Conservation (phyloP, 37 sponge, comb jelly and placozoan genomes). For the Diacarnus erythraeanus region DNA sequence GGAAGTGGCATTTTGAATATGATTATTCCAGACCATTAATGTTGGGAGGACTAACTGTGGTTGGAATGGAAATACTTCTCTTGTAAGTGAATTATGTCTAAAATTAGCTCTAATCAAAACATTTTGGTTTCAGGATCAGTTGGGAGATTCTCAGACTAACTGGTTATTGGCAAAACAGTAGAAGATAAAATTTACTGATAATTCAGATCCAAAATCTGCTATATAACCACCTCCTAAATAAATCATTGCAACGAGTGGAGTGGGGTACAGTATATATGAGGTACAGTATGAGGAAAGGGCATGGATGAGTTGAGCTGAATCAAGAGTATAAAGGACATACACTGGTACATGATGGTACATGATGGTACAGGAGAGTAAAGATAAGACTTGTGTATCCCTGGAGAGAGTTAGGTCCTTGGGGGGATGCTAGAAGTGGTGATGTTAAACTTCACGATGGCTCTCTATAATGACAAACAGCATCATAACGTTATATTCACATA, state of each 20-base stretch:
- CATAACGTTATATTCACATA: not conserved
- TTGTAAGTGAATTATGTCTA: not conserved
- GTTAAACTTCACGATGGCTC: constrained; percentile 34
- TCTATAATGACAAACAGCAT: constrained; percentile 8
- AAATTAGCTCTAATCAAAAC: not conserved
- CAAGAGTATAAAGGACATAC: no score
- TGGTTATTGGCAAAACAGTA: not conserved
- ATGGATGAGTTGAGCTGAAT: no score
- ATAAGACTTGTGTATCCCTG: no score
- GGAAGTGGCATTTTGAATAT: not conserved
- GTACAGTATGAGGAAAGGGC: no score
- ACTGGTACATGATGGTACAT: no score
- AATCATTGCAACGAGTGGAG: no score
- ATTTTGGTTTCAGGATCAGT: not conserved
- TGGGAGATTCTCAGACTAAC: not conserved
- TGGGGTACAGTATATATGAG: no score
- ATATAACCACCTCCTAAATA: no score
- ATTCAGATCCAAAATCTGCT: no score
- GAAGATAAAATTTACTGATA: no score
- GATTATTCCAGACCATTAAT: not conserved
- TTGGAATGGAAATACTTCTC: not conserved
- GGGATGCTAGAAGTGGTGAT: constrained; percentile 14
- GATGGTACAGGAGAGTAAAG: not conserved
- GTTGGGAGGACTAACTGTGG: not conserved
- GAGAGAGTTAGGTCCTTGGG: not conserved